Percentiles rank a stretch among this genome's conserved stretches.
These are phyloP conservation scores for Hofmannophila pseudospretella DNA, from an alignment of 2,888 invertebrate genomes.

Conservation along the genomic window DNA sequence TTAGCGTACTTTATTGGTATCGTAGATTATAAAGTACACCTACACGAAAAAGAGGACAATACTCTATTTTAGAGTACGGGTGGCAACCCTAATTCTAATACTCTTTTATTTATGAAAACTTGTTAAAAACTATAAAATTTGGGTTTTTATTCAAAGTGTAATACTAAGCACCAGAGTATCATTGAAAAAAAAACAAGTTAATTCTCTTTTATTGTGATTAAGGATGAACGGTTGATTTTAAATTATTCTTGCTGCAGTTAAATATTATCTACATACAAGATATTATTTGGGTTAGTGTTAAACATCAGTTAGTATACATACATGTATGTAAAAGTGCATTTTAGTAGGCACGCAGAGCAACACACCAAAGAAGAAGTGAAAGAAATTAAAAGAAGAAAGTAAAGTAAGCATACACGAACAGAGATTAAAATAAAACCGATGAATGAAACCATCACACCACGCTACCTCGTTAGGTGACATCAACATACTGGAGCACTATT, in stretches of 20 bases:
- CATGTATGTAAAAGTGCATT: constrained; percentile 36
- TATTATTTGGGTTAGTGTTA: constrained; percentile 25
- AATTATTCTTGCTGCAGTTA: not conserved
- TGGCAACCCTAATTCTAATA: too few relatives aligned
- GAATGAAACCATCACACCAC: constrained; percentile 68
- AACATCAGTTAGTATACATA: constrained; percentile 33
- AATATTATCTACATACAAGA: constrained; percentile 2
- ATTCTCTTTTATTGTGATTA: too few relatives aligned
- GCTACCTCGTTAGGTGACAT: constrained; percentile 64
- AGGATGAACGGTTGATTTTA: not conserved
- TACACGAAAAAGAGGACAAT: too few relatives aligned
- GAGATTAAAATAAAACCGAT: constrained; percentile 31
- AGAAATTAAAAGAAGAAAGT: constrained; percentile 31
- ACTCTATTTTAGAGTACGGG: too few relatives aligned
- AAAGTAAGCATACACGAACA: constrained; percentile 50
- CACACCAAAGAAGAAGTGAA: constrained; percentile 45
- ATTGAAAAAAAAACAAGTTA: too few relatives aligned
- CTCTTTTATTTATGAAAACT: too few relatives aligned
- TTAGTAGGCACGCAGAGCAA: constrained; percentile 55
- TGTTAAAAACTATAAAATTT: too few relatives aligned
- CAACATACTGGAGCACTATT: constrained; percentile 46
- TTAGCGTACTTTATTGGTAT: too few relatives aligned
- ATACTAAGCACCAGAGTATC: too few relatives aligned
- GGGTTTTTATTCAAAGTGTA: too few relatives aligned
- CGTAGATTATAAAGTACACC: too few relatives aligned